Percentiles rank a stretch among this genome's conserved stretches.
phyloP scores from a whole-genome alignment of 2,113 vertebrate species.

The Chrysochloris asiatica region DNA sequence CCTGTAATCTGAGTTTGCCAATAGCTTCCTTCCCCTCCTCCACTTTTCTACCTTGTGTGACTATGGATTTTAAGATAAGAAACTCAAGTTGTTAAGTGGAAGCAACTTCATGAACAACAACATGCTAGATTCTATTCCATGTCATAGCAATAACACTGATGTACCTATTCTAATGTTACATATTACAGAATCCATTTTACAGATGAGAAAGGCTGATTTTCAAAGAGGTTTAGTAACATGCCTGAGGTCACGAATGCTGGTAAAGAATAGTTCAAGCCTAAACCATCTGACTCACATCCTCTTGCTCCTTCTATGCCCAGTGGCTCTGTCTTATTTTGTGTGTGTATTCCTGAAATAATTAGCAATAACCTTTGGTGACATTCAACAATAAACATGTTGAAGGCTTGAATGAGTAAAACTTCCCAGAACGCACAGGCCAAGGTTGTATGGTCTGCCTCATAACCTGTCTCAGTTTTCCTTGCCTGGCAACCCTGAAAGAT shows the following conservation, averaged over 20 bases:
- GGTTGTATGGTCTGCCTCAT: background rate
- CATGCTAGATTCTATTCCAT: no score
- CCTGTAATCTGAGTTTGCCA: background rate
- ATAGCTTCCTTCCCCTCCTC: background rate
- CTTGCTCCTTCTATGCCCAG: background rate
- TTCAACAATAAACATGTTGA: background rate
- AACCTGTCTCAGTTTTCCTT: background rate
- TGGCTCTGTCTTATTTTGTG: background rate
- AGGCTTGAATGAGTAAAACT: background rate
- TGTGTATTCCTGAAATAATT: background rate
- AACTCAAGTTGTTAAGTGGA: background rate
- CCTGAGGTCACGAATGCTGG: background rate
- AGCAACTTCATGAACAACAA: background rate
- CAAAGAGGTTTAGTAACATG: background rate
- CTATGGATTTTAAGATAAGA: background rate
- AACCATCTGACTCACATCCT: background rate
- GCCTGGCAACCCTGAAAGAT: background rate
- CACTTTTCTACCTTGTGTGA: background rate
- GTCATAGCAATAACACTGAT: background rate
- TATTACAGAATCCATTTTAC: background rate
- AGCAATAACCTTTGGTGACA: background rate
- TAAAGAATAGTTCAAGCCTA: no score
- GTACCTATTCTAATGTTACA: background rate
- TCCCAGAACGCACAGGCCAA: background rate
- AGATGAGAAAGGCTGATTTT: background rate